Conservation (phyloP, 2,888 invertebrate genomes). For the Eremobia ochroleuca region DNA sequence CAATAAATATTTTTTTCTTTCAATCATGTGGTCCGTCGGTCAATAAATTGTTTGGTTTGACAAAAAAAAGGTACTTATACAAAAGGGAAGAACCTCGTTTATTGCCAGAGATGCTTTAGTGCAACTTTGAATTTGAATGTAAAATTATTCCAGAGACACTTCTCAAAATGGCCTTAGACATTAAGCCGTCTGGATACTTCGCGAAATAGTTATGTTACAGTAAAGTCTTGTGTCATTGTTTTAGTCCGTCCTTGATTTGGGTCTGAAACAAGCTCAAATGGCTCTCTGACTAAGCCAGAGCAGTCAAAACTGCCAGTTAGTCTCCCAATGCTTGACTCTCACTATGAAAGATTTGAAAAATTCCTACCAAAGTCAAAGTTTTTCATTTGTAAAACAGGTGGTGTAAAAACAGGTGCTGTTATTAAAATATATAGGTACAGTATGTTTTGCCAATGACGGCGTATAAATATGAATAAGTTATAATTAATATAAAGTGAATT, state of each 20-base stretch:
- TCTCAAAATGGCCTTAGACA: conserved; percentile 1
- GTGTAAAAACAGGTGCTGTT: too few species aligned
- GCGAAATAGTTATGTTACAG: conserved; percentile 7
- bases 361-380: too few species aligned
- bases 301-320: not conserved
- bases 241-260: not conserved
- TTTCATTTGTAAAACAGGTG: too few species aligned
- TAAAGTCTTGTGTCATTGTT: not conserved
- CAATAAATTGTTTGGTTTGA: not conserved
- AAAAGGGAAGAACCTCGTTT: not conserved
- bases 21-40: not conserved
- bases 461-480: too few species aligned
- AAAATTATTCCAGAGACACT: conserved; percentile 6
- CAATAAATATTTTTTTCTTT: not conserved
- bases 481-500: too few species aligned
- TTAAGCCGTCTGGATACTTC: conserved; percentile 5
- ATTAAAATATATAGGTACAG: too few species aligned
- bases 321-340: too few species aligned
- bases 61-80: not conserved
- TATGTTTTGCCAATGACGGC: too few species aligned
- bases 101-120: too few species aligned
- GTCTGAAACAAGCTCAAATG: not conserved
- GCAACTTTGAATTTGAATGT: not conserved
- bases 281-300: not conserved
- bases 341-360: too few species aligned